Conservation (phyloP, 2,797 vertebrate species). For the Arrhamphus sclerolepis region DNA sequence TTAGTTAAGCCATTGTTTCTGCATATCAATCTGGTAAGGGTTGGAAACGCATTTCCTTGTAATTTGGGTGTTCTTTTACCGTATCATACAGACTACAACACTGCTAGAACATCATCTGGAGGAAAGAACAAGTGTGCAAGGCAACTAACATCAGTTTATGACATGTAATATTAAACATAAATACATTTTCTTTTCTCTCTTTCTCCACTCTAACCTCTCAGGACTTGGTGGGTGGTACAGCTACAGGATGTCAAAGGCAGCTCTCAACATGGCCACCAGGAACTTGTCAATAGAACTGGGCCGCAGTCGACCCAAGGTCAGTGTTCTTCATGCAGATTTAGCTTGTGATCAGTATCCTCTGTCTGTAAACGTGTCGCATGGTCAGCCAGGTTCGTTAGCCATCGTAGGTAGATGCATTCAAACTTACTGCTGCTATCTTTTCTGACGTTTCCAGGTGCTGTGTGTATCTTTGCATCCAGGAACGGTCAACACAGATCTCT, state of each 20-base stretch:
- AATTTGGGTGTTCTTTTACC: too few relatives aligned
- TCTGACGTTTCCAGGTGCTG: constrained; percentile 61
- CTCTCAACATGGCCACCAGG: constrained; percentile 80
- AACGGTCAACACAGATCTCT: constrained; percentile 77
- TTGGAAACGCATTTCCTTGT: too few relatives aligned
- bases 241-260: constrained; percentile 79
- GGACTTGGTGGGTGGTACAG: constrained; percentile 80
- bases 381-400: too few relatives aligned
- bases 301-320: constrained; percentile 67
- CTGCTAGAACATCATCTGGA: too few relatives aligned
- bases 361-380: too few relatives aligned
- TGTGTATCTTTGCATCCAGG: constrained; percentile 79
- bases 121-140: too few relatives aligned
- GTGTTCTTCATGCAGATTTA: background rate
- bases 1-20: too few relatives aligned
- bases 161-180: too few relatives aligned
- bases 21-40: too few relatives aligned
- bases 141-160: too few relatives aligned
- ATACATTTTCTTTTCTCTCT: background rate
- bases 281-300: constrained; percentile 80
- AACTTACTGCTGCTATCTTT: background rate
- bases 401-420: too few relatives aligned
- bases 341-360: background rate
- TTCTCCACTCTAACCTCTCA: background rate
- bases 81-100: too few relatives aligned